A percentile compares a stretch with the other conserved stretches of the same genome.
Evolutionary conservation across 1,140 invertebrate species (phyloP).

Genomic region (Oreohelix idahoensis): DNA sequence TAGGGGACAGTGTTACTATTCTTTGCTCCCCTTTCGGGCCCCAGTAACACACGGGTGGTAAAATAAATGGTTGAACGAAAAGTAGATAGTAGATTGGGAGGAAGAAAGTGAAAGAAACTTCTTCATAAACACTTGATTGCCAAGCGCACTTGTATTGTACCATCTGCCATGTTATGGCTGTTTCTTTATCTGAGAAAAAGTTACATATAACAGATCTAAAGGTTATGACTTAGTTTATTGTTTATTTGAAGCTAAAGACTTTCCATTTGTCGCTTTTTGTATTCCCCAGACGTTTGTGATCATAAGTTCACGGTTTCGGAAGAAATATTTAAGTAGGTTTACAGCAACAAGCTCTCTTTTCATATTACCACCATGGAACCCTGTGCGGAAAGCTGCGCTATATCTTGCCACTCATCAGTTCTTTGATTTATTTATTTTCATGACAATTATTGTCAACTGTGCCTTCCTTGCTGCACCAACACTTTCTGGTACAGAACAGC

Average conservation of each 20-base stretch:
- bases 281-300: slow-evolving; percentile 94
- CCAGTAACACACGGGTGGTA: too few relatives aligned
- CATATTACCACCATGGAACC: slow-evolving; percentile 93
- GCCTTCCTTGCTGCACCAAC: slow-evolving; percentile 96
- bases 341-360: slow-evolving; percentile 92
- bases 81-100: too few relatives aligned
- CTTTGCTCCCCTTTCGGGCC: too few relatives aligned
- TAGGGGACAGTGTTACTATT: too few relatives aligned
- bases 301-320: slow-evolving; percentile 91
- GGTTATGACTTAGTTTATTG: too few relatives aligned
- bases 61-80: too few relatives aligned
- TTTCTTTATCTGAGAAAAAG: too few relatives aligned
- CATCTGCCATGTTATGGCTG: too few relatives aligned
- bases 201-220: too few relatives aligned
- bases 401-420: slow-evolving; percentile 86
- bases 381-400: slow-evolving; percentile 86
- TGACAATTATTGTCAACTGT: slow-evolving; percentile 95
- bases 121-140: too few relatives aligned
- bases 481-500: slow-evolving; percentile 84
- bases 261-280: background rate
- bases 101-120: too few relatives aligned
- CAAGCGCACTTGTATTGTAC: too few relatives aligned
- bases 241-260: background rate
- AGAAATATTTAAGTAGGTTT: slow-evolving; percentile 96
- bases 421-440: slow-evolving; percentile 96